These are phyloP conservation scores for Triplophysa siluroides DNA, from an alignment of 2,113 vertebrate genomes.

Conservation along the genomic window DNA sequence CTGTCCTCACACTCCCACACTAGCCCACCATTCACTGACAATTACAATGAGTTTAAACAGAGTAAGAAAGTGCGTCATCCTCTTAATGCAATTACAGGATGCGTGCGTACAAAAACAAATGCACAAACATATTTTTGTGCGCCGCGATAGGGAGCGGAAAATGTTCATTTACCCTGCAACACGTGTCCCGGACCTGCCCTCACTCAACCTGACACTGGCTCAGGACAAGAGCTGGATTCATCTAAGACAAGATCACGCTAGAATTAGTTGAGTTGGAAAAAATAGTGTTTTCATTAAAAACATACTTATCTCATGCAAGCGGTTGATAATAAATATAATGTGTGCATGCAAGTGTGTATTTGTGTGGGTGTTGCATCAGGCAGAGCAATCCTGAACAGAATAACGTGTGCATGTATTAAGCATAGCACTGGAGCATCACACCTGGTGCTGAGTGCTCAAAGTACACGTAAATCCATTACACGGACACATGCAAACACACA, in stretches of 20 bases:
- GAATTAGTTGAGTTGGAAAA: no score
- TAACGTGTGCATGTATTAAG: not conserved
- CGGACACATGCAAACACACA: conserved; percentile 8
- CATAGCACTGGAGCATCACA: not conserved
- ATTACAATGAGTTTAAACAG: conserved; percentile 82
- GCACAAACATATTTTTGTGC: conserved; percentile 42
- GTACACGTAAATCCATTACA: not conserved
- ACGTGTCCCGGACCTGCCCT: conserved; percentile 44
- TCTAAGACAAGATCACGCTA: not conserved
- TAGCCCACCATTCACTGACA: conserved; percentile 76
- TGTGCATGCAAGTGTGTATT: no score
- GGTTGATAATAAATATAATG: not conserved
- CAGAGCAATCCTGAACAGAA: not conserved
- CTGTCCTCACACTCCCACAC: conserved; percentile 28
- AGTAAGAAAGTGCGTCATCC: conserved; percentile 80
- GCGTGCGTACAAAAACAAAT: conserved; percentile 65
- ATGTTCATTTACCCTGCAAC: conserved; percentile 55
- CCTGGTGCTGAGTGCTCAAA: not conserved
- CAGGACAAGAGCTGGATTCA: conserved; percentile 48
- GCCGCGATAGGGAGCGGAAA: conserved; percentile 46
- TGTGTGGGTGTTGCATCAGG: not conserved
- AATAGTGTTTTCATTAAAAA: conserved; percentile 3
- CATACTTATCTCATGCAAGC: not conserved
- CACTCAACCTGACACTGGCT: conserved; percentile 21
- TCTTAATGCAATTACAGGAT: conserved; percentile 78